phyloP scores from a whole-genome alignment of 64 coral and sea anemone genomes.

The Exaiptasia diaphana region DNA sequence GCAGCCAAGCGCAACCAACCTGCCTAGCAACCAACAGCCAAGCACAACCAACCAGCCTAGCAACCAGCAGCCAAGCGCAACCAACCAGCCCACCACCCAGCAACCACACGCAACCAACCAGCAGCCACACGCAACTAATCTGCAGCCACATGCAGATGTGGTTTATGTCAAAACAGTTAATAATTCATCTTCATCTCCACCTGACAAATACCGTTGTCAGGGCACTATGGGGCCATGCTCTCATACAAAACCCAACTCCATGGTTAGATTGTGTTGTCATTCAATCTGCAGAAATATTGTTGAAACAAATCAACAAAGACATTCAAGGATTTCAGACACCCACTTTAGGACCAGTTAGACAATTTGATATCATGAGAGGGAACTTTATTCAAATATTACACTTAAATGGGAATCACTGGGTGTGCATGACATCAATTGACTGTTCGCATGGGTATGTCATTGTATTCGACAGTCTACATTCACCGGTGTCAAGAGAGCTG shows the following conservation, averaged over 20 bases:
- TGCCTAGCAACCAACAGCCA: background rate
- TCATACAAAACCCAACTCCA: too few species aligned
- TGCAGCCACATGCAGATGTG: too few species aligned
- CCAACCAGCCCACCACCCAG: background rate
- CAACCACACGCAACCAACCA: background rate
- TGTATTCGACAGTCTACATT: background rate
- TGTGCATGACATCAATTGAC: background rate
- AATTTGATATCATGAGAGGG: constrained; percentile 5
- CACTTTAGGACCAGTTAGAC: constrained; percentile 3
- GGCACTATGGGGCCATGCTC: background rate
- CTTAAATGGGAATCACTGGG: background rate
- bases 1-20: background rate
- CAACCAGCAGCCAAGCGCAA: background rate
- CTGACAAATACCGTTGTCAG: too few species aligned
- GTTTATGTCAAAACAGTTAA: too few species aligned
- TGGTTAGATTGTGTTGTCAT: constrained; percentile 5
- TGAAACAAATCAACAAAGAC: background rate
- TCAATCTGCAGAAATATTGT: background rate
- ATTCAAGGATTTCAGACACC: constrained; percentile 14
- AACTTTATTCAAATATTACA: constrained; percentile 1
- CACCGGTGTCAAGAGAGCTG: constrained; percentile 5
- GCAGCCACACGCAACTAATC: too few species aligned
- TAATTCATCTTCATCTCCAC: too few species aligned
- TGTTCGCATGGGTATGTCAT: background rate
- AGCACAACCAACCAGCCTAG: background rate